A percentile compares a stretch with the other conserved stretches of the same genome.
These are phyloP conservation scores for Empidonax traillii DNA, from an alignment of 2,113 vertebrate species.

Conservation along the genomic window DNA sequence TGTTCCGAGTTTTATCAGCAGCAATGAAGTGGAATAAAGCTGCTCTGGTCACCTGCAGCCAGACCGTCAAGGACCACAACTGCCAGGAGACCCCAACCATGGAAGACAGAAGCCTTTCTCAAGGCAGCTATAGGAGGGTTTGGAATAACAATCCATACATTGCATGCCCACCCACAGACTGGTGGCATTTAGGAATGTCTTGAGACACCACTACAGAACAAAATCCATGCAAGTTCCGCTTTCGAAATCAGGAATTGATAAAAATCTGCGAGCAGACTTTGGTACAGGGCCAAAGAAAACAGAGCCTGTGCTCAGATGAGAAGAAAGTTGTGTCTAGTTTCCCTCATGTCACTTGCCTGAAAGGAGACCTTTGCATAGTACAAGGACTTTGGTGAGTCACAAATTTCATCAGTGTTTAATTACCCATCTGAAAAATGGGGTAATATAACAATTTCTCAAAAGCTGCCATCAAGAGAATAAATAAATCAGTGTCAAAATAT, in stretches of 20 bases:
- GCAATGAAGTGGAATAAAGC: neutral
- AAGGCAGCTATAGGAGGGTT: neutral
- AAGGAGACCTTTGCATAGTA: neutral
- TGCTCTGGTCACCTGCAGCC: neutral
- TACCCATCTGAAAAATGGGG: neutral
- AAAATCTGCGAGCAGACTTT: neutral
- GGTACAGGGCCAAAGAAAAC: neutral
- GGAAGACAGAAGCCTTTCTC: neutral
- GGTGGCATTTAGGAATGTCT: neutral
- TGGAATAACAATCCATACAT: neutral
- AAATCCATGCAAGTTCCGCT: neutral
- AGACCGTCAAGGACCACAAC: neutral
- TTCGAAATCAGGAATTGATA: neutral
- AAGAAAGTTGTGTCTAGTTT: neutral
- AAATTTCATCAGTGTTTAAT: constrained; percentile 17
- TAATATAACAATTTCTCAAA: neutral
- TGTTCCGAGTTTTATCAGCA: neutral
- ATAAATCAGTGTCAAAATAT: neutral
- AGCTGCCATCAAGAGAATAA: neutral
- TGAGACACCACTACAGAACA: neutral
- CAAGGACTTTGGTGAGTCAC: neutral
- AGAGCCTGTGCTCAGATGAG: neutral
- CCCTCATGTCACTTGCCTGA: neutral
- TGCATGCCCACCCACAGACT: neutral
- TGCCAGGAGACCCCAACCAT: neutral